Evolutionary conservation across 2,113 vertebrate genomes (phyloP), one percentile per base, ranked within the genome.

Genomic region (Pantherophis guttatus): DNA sequence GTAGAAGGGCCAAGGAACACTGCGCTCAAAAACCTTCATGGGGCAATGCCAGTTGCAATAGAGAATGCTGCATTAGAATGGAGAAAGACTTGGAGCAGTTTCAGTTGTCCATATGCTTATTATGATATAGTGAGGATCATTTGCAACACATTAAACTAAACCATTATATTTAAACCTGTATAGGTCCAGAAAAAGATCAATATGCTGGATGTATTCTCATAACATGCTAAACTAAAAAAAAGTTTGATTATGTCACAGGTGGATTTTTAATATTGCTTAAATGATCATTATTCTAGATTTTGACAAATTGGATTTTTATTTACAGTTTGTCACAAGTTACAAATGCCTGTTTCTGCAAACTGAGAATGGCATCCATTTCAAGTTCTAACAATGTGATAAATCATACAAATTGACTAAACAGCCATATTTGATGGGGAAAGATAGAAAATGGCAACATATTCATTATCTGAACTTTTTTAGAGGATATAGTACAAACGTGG

Each of bases 361-460:
- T 81, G n/a, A 39, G n/a, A 75, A 75, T 75, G n/a, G n/a, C 15
- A 75, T 33, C 15, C 70, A 81, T 81, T 81, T 81, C 33, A 39
- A 81, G 70, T 19, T 39, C n/a, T 81, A 39, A 39, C 70, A 81
- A 81, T 81, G 70, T 81, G n/a, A 39, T 39, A 81, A 39, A 21
- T 81, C 33, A 81, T 39, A 39, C 39, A 81, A 21, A 19, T 97
- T 98, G 96, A 96, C 96, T 96, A 95, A 97, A 97, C 96, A 97
- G 95, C 97, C 97, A 97, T 98, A 81, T 81, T 8, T 81, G 33
- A 39, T 81, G 33, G 70, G 33, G 33, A 81, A 81, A 39, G 15
- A 7, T 81, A 19, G n/a, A 81, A 81, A 39, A 81, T 81, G 17
- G 33, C 70, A 81, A 81, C 33, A 39, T 39, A 39, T 29, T 70